These are phyloP conservation scores for Epinephelus malabaricus DNA, from an alignment of 2,797 vertebrate species.

Conservation along the genomic window DNA sequence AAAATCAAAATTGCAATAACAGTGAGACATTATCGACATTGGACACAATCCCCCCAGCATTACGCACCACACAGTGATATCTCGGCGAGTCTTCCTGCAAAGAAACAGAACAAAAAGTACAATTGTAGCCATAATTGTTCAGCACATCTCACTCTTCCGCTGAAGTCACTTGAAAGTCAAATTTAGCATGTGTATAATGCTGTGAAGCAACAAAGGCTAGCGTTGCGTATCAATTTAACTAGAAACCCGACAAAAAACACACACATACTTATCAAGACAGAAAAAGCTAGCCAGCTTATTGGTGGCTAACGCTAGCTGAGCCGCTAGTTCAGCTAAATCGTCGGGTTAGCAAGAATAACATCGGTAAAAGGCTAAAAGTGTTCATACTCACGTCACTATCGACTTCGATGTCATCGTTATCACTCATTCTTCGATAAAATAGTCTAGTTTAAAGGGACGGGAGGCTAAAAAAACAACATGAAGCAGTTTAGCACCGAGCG, in stretches of 20 bases:
- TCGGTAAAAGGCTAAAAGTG: conserved; percentile 38
- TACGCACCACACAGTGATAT: conserved; percentile 94
- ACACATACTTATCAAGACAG: conserved; percentile 44
- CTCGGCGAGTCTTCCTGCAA: conserved; percentile 95
- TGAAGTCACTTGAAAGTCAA: conserved; percentile 51
- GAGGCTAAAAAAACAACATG: conserved; percentile 84
- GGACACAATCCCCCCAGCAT: conserved; percentile 78
- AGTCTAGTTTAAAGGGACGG: conserved; percentile 76
- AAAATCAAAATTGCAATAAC: conserved; percentile 42
- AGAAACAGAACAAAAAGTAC: conserved; percentile 87
- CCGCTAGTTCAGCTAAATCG: conserved; percentile 73
- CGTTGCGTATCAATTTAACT: conserved; percentile 24
- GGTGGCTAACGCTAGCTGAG: conserved; percentile 76
- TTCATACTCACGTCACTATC: conserved; percentile 96
- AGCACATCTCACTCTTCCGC: conserved; percentile 58
- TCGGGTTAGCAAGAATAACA: conserved; percentile 56
- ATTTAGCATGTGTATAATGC: conserved; percentile 7
- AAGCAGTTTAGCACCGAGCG: conserved; percentile 76
- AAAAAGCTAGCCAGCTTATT: conserved; percentile 62
- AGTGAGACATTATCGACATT: conserved; percentile 55
- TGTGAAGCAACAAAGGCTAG: conserved; percentile 1
- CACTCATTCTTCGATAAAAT: conserved; percentile 93
- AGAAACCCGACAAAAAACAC: conserved; percentile 40
- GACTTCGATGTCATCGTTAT: conserved; percentile 99
- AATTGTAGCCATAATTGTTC: conserved; percentile 84